These are phyloP conservation scores for Drosophila pseudoananassae DNA, from an alignment of 1,140 invertebrate genomes.

Conservation along the genomic window DNA sequence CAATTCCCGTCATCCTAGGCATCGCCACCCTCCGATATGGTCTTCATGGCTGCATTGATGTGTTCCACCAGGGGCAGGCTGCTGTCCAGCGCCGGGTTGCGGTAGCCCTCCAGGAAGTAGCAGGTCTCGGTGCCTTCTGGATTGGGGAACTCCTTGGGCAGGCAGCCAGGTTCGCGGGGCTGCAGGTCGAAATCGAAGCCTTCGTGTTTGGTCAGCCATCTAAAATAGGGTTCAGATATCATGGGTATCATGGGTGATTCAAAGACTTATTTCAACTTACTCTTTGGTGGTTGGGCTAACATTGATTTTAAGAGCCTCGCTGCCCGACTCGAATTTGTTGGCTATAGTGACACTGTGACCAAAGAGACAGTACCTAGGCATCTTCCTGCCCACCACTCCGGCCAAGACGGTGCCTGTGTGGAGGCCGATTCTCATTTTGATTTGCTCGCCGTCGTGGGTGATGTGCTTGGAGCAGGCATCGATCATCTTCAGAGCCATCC, in stretches of 20 bases:
- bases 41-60: slow-evolving; percentile 86
- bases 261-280: slow-evolving; percentile 86
- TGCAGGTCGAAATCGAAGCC: slow-evolving; percentile 92
- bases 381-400: slow-evolving; percentile 95
- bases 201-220: slow-evolving; percentile 89
- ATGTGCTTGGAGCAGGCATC: slow-evolving; percentile 93
- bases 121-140: slow-evolving; percentile 91
- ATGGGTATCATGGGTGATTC: neutral
- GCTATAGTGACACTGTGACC: slow-evolving; percentile 96
- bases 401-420: slow-evolving; percentile 95
- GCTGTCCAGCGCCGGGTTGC: slow-evolving; percentile 88
- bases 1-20: slow-evolving; percentile 34
- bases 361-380: slow-evolving; percentile 96
- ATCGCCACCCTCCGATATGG: slow-evolving; percentile 74
- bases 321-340: slow-evolving; percentile 97
- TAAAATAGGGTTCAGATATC: slow-evolving; percentile 78
- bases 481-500: slow-evolving; percentile 96
- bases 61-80: slow-evolving; percentile 87
- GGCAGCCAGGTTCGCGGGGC: slow-evolving; percentile 89
- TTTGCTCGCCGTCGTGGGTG: slow-evolving; percentile 95
- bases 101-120: slow-evolving; percentile 93
- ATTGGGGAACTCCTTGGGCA: slow-evolving; percentile 93
- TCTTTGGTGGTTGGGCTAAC: slow-evolving; percentile 95
- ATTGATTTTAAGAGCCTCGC: slow-evolving; percentile 95
- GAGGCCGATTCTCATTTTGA: slow-evolving; percentile 97